Base-by-base conservation (phyloP, 2,797 vertebrate species). In the Schizopygopsis malacanthus region DNA sequence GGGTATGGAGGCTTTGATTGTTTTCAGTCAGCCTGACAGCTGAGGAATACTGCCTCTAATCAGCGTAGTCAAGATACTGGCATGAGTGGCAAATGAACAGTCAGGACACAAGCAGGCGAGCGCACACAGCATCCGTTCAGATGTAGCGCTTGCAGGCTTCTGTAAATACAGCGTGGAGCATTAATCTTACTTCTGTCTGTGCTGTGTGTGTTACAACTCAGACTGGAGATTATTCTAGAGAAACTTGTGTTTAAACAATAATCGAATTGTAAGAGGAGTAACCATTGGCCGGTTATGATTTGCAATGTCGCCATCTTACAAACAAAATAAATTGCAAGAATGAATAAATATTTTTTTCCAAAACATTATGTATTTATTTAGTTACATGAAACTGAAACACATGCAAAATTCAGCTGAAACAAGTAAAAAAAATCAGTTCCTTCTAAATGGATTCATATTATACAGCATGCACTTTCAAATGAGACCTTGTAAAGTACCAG, bases 21-120 rank as follows among this genome's bases (percentile, higher is more conserved):
- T 85, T 85, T 89, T 89, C 89, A 89, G 88, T 90, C 87, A 84
- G 87, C 50, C 79, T 90, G 89, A 87, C 89, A 88, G 85, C 83
- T 79, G 45, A 87, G 85, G 85, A 86, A 88, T 84, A 90, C 87
- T 75, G 85, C 47, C 70, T 84, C 81, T 90, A 88, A 90, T 89
- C 87, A 89, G 82, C 81, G 25, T 41, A 82, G 84, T 79, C 82
- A 79, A 78, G 61, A 87, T 18, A 72, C 76, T 69, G 61, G 43
- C 84, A 83, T 84, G 85, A 88, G 84, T 83, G 82, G 71, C 84
- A 86, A 86, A 89, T 85, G 86, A 88, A 79, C 86, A 90, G 85
- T 82, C 88, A 33, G 47, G 82, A 86, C 76, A 84, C 52, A 84
- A 81, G 87, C 77, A 79, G 63, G 16, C 22, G 79, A 61, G 73